Conservation (phyloP, 2,888 invertebrate genomes). For the Tigriopus californicus region DNA sequence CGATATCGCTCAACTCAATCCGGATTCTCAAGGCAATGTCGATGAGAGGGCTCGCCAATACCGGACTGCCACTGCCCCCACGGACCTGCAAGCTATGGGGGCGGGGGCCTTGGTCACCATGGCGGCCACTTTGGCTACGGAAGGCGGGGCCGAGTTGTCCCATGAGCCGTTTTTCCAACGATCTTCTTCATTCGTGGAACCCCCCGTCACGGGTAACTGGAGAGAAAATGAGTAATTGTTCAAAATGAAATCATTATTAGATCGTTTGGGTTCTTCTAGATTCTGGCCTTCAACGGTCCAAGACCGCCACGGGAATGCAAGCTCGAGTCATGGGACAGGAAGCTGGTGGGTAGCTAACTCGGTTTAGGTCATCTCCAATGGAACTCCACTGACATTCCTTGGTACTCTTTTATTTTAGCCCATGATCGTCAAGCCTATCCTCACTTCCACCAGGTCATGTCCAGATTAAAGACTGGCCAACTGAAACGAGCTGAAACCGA, state of each 20-base stretch:
- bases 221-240: no score
- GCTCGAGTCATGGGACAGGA: no score
- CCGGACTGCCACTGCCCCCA: not conserved
- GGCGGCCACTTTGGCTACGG: not conserved
- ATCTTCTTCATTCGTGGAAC: not conserved
- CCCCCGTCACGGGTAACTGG: conserved; percentile 1
- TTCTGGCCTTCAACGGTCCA: no score
- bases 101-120: not conserved
- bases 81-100: no score
- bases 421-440: not conserved
- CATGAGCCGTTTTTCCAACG: not conserved
- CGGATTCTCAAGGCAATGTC: not conserved
- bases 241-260: no score
- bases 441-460: conserved; percentile 8
- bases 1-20: not conserved
- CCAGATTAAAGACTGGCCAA: not conserved
- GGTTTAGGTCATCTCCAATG: no score
- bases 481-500: conserved; percentile 4
- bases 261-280: no score
- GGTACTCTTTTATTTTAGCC: no score
- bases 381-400: no score
- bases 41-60: not conserved
- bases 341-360: no score
- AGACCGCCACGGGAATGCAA: no score
- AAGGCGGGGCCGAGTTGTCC: no score